These are phyloP conservation scores for Psilopsiagon aymara DNA, from an alignment of 2,113 vertebrate species.

Conservation along the genomic window DNA sequence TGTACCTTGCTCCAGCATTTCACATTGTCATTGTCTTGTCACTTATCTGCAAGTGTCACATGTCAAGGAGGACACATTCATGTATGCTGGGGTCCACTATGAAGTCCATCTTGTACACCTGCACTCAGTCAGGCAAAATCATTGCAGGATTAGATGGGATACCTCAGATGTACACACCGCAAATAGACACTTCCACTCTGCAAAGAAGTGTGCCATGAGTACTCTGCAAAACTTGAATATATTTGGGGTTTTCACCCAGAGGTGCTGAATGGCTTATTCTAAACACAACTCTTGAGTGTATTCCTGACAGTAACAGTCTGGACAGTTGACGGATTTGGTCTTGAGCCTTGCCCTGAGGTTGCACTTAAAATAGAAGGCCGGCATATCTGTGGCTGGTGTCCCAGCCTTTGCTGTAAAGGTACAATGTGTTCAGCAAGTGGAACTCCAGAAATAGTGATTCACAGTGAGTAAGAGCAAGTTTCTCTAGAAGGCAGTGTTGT, in stretches of 20 bases:
- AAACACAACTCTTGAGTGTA: not conserved
- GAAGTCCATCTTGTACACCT: not conserved
- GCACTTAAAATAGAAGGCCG: constrained; percentile 30
- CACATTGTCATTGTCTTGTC: not conserved
- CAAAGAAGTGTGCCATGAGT: not conserved
- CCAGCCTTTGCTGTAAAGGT: constrained; percentile 2
- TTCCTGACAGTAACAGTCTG: not conserved
- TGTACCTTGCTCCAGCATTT: not conserved
- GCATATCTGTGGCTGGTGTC: not conserved
- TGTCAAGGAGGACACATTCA: not conserved
- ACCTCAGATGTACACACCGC: fast-evolving
- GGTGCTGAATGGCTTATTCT: not conserved
- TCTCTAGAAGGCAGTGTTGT: constrained; percentile 66
- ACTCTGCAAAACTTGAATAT: not conserved
- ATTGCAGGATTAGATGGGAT: not conserved
- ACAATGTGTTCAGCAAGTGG: not conserved
- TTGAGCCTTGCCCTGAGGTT: not conserved
- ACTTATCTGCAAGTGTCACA: not conserved
- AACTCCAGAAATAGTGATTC: not conserved
- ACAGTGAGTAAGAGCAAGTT: not conserved
- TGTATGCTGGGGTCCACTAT: not conserved
- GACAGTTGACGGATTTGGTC: constrained; percentile 20
- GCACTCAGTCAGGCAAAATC: not conserved
- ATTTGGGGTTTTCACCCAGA: not conserved
- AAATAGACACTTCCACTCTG: not conserved